Percentiles rank a stretch among this genome's conserved stretches.
phyloP scores from a whole-genome alignment of 2,888 invertebrate species.

The Aproaerema taeniolella region DNA sequence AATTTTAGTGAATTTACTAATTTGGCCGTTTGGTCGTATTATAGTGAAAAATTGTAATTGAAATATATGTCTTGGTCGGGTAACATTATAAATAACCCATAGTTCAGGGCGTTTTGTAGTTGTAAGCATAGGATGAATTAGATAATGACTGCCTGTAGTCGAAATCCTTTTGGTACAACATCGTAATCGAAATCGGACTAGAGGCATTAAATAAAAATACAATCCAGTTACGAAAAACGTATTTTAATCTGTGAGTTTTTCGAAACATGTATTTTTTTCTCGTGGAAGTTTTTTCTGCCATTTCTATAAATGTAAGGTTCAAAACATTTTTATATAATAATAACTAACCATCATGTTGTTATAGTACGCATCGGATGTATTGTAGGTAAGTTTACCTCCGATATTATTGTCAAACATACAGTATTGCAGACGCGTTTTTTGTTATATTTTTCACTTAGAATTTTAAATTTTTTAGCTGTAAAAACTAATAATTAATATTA shows the following conservation, averaged over 20 bases:
- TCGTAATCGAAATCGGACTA: slow-evolving; percentile 17
- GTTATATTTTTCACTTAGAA: slow-evolving; percentile 57
- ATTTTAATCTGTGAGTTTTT: slow-evolving; percentile 37
- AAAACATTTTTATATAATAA: slow-evolving; percentile 50
- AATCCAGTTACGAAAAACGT: slow-evolving; percentile 32
- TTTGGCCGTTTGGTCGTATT: slow-evolving; percentile 35
- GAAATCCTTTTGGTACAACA: slow-evolving; percentile 13
- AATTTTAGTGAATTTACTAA: slow-evolving; percentile 54
- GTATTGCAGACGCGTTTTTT: slow-evolving; percentile 51
- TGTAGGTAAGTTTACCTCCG: slow-evolving; percentile 42
- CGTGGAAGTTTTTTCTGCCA: slow-evolving; percentile 39
- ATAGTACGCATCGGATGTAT: slow-evolving; percentile 51
- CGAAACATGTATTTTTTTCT: slow-evolving; percentile 36
- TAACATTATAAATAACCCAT: slow-evolving; percentile 35
- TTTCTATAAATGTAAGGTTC: slow-evolving; percentile 46
- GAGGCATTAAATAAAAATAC: slow-evolving; percentile 35
- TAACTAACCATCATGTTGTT: slow-evolving; percentile 57
- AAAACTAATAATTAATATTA: slow-evolving; percentile 49
- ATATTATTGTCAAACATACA: slow-evolving; percentile 47
- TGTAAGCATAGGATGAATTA: slow-evolving; percentile 54
- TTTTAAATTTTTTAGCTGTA: slow-evolving; percentile 53
- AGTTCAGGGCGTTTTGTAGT: slow-evolving; percentile 50
- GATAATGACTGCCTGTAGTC: slow-evolving; percentile 16
- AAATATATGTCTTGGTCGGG: slow-evolving; percentile 32
- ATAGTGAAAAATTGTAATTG: slow-evolving; percentile 55